Percentiles rank a stretch among this genome's conserved stretches.
phyloP scores from a whole-genome alignment of 1,140 invertebrate species.

The Orchestia grillus region DNA sequence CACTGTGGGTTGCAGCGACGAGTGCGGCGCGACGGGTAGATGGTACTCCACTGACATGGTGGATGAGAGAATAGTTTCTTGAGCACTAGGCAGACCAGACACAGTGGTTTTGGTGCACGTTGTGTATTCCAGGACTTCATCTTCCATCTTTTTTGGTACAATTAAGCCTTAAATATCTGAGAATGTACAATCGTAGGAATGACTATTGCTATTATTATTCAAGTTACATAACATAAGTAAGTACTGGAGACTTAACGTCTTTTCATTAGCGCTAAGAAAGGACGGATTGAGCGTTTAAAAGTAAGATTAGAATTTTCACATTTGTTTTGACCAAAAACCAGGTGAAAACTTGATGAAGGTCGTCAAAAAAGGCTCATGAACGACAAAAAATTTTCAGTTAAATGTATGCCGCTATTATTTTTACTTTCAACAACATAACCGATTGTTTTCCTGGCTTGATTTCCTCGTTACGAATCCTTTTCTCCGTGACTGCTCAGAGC shows the following conservation, averaged over 20 bases:
- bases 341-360: no score
- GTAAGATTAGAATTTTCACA: no score
- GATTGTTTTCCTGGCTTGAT: no score
- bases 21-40: background rate
- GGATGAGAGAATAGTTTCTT: background rate
- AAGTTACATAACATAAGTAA: background rate
- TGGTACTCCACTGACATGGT: constrained; percentile 42
- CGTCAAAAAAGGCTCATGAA: no score
- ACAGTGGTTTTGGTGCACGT: constrained; percentile 5
- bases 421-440: no score
- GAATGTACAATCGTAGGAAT: background rate
- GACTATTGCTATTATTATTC: background rate
- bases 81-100: constrained; percentile 9
- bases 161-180: background rate
- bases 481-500: background rate
- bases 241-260: no score
- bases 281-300: no score
- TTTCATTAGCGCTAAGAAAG: no score
- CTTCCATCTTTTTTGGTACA: background rate
- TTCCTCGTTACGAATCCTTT: no score
- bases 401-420: no score
- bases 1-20: background rate
- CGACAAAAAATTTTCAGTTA: no score
- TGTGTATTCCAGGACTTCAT: background rate
- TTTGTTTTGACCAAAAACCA: no score